A percentile compares a stretch with the other conserved stretches of the same genome.
These are phyloP conservation scores for Crocidura indochinensis DNA, from an alignment of 2,797 vertebrate genomes.

Conservation along the genomic window DNA sequence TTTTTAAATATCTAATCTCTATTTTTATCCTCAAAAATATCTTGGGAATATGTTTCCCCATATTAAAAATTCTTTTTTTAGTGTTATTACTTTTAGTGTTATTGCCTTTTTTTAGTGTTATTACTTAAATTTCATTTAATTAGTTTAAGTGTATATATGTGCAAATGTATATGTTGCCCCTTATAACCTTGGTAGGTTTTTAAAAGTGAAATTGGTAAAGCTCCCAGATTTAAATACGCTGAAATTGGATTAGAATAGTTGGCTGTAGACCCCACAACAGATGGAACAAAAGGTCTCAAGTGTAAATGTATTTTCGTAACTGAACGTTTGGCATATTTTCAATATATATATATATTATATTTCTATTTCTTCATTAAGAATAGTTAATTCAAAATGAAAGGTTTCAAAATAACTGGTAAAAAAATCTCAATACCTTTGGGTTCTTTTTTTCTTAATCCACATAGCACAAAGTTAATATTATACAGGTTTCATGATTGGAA, in stretches of 20 bases:
- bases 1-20: slow-evolving; percentile 16
- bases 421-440: slow-evolving; percentile 9
- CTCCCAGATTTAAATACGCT: neutral
- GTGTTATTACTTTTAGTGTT: neutral
- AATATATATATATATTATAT: neutral
- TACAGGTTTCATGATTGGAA: slow-evolving; percentile 5
- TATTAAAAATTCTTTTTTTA: slow-evolving; percentile 23
- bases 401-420: slow-evolving; percentile 27
- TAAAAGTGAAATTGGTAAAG: neutral
- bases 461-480: slow-evolving; percentile 22
- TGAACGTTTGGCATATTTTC: neutral
- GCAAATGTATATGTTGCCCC: neutral
- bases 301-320: neutral
- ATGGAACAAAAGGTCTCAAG: neutral
- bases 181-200: neutral
- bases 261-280: neutral
- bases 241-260: neutral
- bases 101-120: neutral
- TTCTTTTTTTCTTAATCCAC: slow-evolving; percentile 41
- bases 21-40: slow-evolving; percentile 39
- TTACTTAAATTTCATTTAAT: slow-evolving; percentile 24
- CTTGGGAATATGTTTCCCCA: neutral
- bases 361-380: slow-evolving; percentile 8
- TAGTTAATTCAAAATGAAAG: slow-evolving; percentile 47
- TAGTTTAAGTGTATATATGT: neutral